Evolutionary conservation across 2,113 vertebrate genomes (phyloP), one percentile per base, ranked within the genome.

Genomic region (Sinocyclocheilus anshuiensis): DNA sequence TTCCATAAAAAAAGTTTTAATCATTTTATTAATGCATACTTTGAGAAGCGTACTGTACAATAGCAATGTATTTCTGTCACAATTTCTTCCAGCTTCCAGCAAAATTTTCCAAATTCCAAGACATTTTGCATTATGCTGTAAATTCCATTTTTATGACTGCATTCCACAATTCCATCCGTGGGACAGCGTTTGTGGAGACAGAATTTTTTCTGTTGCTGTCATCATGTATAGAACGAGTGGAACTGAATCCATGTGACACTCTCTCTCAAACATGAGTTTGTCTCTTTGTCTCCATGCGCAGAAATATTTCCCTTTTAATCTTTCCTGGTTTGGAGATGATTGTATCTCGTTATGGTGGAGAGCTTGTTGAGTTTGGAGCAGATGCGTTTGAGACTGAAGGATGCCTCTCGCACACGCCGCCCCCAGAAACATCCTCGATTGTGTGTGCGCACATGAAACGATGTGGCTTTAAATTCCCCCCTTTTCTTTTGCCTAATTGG

Each of bases 401-500:
- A 76, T 83, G 85, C 83, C 90, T 90, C 86, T 57, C 84, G 69
- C 50, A 84, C 87, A 84, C 67, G 4, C 79, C 77, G 39, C 69
- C 24, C 76, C 53, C 87, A 76, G 42, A 80, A 77, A 89, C 67
- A 83, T 89, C 86, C 89, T 89, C 87, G 80, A 89, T 86, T 87
- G 76, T 85, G 15, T 88, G 72, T 77, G 61, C 65, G 45, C 78
- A 93, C 91, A 92, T 94, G 89, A 93, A 93, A 94, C 87, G 82
- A 86, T 53, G 83, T 88, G 57, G 89, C 92, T 92, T 92, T 81
- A 91, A 88, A 91, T 92, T 93, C 90, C 88, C 88, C 86, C 90
- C 90, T 91, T 88, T 92, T 92, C 91, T 93, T 92, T 90, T 67
- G 86, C 89, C 91, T 95, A 95, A 96, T 94, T 96, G 93, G 92